Conservation (phyloP, 2,113 vertebrate genomes). For the Leucopsar rothschildi region DNA sequence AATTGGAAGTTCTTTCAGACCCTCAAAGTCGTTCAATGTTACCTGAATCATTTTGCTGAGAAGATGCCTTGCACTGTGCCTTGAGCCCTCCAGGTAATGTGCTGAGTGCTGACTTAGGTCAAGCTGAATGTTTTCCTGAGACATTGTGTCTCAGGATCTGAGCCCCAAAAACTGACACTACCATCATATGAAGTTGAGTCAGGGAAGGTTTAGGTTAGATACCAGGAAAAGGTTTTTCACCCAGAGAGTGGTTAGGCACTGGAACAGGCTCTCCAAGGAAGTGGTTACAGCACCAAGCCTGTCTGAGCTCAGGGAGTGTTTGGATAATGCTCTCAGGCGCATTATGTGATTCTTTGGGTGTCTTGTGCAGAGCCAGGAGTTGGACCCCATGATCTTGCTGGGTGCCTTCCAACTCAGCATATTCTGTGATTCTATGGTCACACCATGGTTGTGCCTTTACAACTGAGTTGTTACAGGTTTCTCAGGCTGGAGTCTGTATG, state of each 20-base stretch:
- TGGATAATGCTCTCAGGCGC: not conserved
- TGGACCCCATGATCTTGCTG: not conserved
- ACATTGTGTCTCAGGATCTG: not conserved
- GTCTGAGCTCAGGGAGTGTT: not conserved
- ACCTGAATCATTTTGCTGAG: rapidly evolving
- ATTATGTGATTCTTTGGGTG: not conserved
- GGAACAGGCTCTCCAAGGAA: not conserved
- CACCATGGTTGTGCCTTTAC: not conserved
- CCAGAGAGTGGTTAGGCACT: not conserved
- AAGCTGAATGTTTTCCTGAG: not conserved
- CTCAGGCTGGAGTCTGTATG: not conserved
- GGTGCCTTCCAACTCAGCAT: not conserved
- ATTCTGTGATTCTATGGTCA: not conserved
- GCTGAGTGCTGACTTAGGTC: not conserved
- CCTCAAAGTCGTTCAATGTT: not conserved
- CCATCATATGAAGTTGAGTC: not conserved
- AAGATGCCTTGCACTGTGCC: not conserved
- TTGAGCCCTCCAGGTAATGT: not conserved
- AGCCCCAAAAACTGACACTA: not conserved
- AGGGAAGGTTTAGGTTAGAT: not conserved
- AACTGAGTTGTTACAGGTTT: not conserved
- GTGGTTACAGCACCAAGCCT: not conserved
- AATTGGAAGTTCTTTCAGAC: not conserved
- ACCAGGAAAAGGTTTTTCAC: not conserved
- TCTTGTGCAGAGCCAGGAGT: not conserved